Evolutionary conservation across 1,140 invertebrate genomes (phyloP).

Genomic region (Dryas iulia): DNA sequence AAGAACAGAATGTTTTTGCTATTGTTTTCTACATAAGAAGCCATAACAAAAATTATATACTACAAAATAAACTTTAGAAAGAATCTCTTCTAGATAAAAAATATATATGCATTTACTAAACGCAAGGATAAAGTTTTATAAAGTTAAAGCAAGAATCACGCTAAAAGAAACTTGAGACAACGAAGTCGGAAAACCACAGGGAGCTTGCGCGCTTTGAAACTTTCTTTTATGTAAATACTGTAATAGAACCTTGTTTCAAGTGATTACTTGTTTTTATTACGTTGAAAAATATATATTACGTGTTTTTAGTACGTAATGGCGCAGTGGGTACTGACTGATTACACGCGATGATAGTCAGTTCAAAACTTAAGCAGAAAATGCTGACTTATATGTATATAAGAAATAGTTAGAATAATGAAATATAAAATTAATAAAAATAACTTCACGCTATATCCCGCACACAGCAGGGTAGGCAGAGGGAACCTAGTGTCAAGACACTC

Average conservation of each 20-base stretch:
- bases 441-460: too few species aligned
- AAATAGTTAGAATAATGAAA: too few species aligned
- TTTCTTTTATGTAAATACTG: not conserved
- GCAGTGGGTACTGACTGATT: too few species aligned
- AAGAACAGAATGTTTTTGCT: too few species aligned
- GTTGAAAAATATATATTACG: not conserved
- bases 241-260: not conserved
- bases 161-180: not conserved
- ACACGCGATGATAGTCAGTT: too few species aligned
- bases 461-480: too few species aligned
- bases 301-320: not conserved
- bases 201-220: not conserved
- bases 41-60: not conserved
- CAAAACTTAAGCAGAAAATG: too few species aligned
- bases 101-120: not conserved
- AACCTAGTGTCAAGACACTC: too few species aligned
- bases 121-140: not conserved
- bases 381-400: too few species aligned
- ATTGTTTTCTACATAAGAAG: too few species aligned
- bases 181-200: not conserved
- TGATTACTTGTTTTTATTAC: not conserved
- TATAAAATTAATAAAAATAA: too few species aligned
- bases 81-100: not conserved
- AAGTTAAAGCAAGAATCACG: not conserved
- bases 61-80: not conserved